phyloP scores from a whole-genome alignment of 2,113 vertebrate species.

The Elanoides forficatus region DNA sequence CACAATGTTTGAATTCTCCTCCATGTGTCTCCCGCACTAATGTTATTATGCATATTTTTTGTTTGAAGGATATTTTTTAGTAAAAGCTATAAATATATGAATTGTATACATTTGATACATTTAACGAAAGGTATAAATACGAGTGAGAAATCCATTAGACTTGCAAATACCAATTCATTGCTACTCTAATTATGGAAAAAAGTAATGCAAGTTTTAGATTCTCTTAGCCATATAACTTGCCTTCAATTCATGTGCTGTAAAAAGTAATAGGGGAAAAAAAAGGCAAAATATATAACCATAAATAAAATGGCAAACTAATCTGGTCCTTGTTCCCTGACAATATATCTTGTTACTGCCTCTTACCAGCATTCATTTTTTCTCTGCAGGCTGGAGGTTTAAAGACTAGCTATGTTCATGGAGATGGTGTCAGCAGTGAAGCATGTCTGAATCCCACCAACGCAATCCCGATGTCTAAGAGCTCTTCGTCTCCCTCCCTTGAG shows the following conservation, averaged over 20 bases:
- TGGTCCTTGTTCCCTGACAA: neutral
- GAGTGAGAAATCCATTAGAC: neutral
- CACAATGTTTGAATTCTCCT: neutral
- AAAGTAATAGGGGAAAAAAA: neutral
- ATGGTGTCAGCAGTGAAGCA: constrained; percentile 58
- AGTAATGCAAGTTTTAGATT: neutral
- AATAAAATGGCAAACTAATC: neutral
- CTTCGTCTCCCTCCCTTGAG: neutral
- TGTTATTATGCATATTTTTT: neutral
- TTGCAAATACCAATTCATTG: neutral
- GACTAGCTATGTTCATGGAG: constrained; percentile 39
- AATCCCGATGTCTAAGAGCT: neutral
- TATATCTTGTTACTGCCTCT: neutral
- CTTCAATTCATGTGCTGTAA: neutral
- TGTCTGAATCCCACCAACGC: constrained; percentile 60
- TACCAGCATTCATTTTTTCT: neutral
- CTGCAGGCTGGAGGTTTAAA: constrained; percentile 72
- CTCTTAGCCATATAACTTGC: neutral
- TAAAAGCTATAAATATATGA: neutral
- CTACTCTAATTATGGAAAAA: neutral
- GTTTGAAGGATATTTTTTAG: neutral
- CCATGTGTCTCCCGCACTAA: neutral
- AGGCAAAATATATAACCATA: neutral
- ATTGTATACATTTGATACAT: neutral
- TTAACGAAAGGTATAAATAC: neutral